Conservation (phyloP, 2,888 invertebrate genomes). For the Diarsia brunnea region DNA sequence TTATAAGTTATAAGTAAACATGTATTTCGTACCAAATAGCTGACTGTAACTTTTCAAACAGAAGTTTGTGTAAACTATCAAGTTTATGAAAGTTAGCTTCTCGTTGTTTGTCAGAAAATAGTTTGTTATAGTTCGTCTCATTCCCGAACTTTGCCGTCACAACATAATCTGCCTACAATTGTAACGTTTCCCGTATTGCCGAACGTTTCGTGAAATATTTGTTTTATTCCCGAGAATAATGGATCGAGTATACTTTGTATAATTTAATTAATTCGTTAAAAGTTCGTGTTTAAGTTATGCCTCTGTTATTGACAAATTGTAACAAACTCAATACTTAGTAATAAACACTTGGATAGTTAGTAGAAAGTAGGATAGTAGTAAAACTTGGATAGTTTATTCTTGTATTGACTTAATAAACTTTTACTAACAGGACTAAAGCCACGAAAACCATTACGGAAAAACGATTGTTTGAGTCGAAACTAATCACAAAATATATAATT, state of each 20-base stretch:
- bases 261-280: conserved; percentile 28
- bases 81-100: not conserved
- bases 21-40: not conserved
- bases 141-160: not conserved
- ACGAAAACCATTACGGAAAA: not conserved
- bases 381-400: not conserved
- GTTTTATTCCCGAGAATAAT: conserved; percentile 26
- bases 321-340: not conserved
- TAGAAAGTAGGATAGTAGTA: too few relatives aligned
- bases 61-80: not conserved
- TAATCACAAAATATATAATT: not conserved
- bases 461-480: not conserved
- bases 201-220: conserved; percentile 23
- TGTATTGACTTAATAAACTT: not conserved
- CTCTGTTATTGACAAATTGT: not conserved
- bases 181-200: conserved; percentile 3
- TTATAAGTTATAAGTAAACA: not conserved
- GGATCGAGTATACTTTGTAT: conserved; percentile 2
- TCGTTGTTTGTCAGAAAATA: not conserved
- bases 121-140: not conserved
- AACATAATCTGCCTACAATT: not conserved
- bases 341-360: not conserved
- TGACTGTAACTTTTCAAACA: not conserved
- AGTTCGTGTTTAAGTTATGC: conserved; percentile 26
- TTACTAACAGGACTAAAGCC: not conserved